Evolutionary conservation across 2,888 invertebrate genomes (phyloP), one percentile per base, ranked within the genome.

Genomic region (Drosophila maculinotata): DNA sequence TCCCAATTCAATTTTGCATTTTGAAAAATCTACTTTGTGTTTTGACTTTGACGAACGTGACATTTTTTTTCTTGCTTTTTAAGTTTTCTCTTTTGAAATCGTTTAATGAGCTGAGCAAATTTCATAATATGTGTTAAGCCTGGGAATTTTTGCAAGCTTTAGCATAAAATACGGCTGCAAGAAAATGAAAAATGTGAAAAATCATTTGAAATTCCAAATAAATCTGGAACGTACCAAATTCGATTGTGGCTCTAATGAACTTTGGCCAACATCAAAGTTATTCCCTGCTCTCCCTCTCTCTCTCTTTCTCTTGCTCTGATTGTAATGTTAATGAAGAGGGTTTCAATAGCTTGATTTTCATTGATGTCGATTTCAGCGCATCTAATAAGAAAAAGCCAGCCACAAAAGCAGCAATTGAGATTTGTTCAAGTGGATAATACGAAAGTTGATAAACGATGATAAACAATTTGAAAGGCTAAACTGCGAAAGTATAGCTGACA

Each of bases 101-200:
- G 74, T 69, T 79, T 76, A 87, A 87, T 87, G 86, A 87, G 58
- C 58, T 75, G 69, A 76, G 75, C 71, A 78, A 73, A 80, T 87
- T 79, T 81, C 73, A 64, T 87, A 80, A 87, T 71, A 59, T 56
- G 31, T 17, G 36, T 47, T 62, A 41, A 65, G 64, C 66, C 63
- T 79, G 87, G 70, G 65, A 70, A 59, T 67, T 73, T 86, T 69
- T 76, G 87, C 81, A 79, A 76, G 63, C 71, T 81, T 79, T 67
- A 69, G 76, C 80, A 86, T 35, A 79, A 82, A 71, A 60, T 44
- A 39, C 4, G 12, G 25, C 30, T 31, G 26, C 44, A 36, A 39
- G 10, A 12, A 31, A 9, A 15, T 12, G 10, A 33, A 45, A 54
- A 49, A 57, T 39, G 39, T 25, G 23, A 58, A 53, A 62, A 62